These are phyloP conservation scores for Torymus auratus DNA, from an alignment of 2,888 invertebrate genomes.

Conservation along the genomic window DNA sequence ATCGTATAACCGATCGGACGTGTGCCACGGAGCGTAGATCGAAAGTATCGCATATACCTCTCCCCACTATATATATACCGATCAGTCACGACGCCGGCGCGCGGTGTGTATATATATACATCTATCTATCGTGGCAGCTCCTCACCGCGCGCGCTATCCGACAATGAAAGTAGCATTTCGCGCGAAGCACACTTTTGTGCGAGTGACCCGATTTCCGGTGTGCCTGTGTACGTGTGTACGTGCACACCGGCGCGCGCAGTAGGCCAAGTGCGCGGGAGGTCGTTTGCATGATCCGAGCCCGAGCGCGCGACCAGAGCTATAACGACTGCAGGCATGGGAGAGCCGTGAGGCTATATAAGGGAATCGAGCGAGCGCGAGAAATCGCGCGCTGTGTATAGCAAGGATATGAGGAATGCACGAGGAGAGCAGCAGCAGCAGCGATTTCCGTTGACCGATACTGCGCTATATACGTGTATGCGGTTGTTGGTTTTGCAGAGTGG, in stretches of 20 bases:
- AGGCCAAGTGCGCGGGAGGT: conserved; percentile 36
- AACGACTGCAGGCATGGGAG: neutral
- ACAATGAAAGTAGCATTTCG: conserved; percentile 75
- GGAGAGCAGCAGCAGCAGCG: too few relatives aligned
- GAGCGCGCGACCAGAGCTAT: too few relatives aligned
- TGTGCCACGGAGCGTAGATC: neutral
- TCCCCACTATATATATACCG: neutral
- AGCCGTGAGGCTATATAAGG: conserved; percentile 18
- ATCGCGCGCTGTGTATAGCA: too few relatives aligned
- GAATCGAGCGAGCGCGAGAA: neutral
- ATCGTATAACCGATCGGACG: neutral
- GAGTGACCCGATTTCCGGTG: conserved; percentile 72
- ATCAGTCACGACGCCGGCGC: neutral
- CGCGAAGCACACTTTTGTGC: conserved; percentile 70
- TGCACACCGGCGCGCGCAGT: neutral
- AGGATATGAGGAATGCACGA: too few relatives aligned
- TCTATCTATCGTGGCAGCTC: too few relatives aligned
- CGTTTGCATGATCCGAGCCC: conserved; percentile 39
- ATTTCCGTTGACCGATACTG: too few relatives aligned
- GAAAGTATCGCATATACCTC: conserved; percentile 13
- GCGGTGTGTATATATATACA: too few relatives aligned
- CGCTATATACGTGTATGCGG: too few relatives aligned
- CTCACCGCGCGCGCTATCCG: conserved; percentile 51
- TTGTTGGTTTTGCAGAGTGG: too few relatives aligned
- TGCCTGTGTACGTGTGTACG: conserved; percentile 53